Evolutionary conservation across 1,140 invertebrate species (phyloP), one percentile per base, ranked within the genome.

Genomic region (Prorops nasuta): DNA sequence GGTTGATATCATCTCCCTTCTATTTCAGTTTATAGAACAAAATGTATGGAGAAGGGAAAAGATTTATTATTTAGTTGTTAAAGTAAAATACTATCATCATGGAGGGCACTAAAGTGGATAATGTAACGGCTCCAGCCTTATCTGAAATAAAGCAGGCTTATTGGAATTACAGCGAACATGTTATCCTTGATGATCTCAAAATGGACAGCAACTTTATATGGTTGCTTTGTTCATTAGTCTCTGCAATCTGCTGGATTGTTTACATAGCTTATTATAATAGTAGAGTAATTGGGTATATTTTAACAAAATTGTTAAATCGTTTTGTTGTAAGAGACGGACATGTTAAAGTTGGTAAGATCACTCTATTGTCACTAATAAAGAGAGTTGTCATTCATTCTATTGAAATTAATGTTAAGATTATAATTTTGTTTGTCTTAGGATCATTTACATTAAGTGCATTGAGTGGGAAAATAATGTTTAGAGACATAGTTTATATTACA

Each of bases 391-490:
- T 50, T 40, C 44, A 48, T 35, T 35, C 14, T 3, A 8, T 35
- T 15, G 34, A 35, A 35, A 15, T 35, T 12, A 12, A 28, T 28
- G 12, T 28, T 12, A 6, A 28, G 12, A 7, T 17, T 1, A 14
- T 22, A 40, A 14, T 38, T n/a, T 10, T 48, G 37, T 43, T 45
- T 45, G 60, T 80, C 82, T 21, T 69, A 92, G 94, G 95, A 51
- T 98, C 96, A 12, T 87, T 98, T 63, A 94, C 94, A 2, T 78
- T 97, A 28, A 95, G 95, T 77, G 91, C 94, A 19, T 79, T 98
- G 53, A 94, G 94, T 55, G 97, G 97, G 2, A 98, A 98, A 80
- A 90, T 98, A 32, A 99, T 99, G 96, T 98, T 98, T 79, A 83
- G 95, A 56, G 94, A 98, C 81, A 84, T 98, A 66, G 87, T 93